These are phyloP conservation scores for Styela plicata DNA, from an alignment of 23 tunicate genomes.

Conservation along the genomic window DNA sequence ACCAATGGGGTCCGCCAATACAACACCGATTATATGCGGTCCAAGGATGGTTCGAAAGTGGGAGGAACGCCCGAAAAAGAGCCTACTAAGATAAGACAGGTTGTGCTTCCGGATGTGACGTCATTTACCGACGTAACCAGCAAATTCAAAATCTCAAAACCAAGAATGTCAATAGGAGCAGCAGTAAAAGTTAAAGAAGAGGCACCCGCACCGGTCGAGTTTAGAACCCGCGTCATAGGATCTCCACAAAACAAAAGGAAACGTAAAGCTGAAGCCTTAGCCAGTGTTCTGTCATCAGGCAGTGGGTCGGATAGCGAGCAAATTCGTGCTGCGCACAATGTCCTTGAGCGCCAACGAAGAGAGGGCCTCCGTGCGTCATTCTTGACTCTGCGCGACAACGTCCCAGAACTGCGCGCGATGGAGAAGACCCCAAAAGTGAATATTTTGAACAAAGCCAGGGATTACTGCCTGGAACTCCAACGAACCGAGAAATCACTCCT, in stretches of 20 bases:
- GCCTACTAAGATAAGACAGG: not conserved
- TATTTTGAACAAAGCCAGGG: slow-evolving; percentile 80
- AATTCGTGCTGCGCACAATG: slow-evolving; percentile 82
- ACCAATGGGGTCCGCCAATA: slow-evolving; percentile 40
- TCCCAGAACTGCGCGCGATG: slow-evolving; percentile 53
- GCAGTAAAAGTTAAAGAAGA: slow-evolving; percentile 35
- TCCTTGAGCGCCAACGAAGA: slow-evolving; percentile 75
- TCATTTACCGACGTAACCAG: not conserved
- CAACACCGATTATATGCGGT: slow-evolving; percentile 12
- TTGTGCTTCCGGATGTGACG: not conserved
- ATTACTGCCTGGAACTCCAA: slow-evolving; percentile 51
- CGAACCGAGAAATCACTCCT: slow-evolving; percentile 9
- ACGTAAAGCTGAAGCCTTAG: slow-evolving; percentile 24
- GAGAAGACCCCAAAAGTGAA: slow-evolving; percentile 74
- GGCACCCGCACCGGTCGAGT: not conserved
- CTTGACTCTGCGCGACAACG: slow-evolving; percentile 47
- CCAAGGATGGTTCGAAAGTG: not conserved
- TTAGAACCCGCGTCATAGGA: not conserved
- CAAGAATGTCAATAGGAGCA: not conserved
- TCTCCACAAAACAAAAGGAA: slow-evolving; percentile 40
- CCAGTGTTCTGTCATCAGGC: not conserved
- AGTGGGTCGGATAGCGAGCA: slow-evolving; percentile 59
- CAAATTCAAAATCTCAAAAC: slow-evolving; percentile 7
- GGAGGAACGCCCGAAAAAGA: not conserved
- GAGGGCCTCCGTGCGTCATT: slow-evolving; percentile 81